Conservation (phyloP, 2,797 vertebrate species). For the Tangara arthus region DNA sequence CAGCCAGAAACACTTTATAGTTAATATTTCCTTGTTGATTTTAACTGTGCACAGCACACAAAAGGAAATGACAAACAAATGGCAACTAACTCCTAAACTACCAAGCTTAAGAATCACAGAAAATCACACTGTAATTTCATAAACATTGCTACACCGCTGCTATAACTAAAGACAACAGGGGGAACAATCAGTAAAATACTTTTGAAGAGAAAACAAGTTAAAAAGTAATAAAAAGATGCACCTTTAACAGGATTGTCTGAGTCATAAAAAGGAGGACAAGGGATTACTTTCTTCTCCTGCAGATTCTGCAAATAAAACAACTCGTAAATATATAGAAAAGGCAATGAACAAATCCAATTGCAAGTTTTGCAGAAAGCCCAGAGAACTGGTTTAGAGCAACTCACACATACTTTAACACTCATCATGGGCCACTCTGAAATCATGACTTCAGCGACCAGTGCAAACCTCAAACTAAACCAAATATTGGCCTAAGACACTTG, state of each 20-base stretch:
- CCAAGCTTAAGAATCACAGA: not conserved
- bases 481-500: not conserved
- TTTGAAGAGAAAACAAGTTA: not conserved
- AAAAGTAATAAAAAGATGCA: slow-evolving; percentile 40
- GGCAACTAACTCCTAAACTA: not conserved
- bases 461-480: not conserved
- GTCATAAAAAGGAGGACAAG: slow-evolving; percentile 90
- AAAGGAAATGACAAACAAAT: not conserved
- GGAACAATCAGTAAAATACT: not conserved
- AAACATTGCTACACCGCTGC: not conserved
- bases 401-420: not conserved
- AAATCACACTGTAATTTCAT: not conserved
- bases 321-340: not conserved
- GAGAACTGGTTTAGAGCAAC: not conserved
- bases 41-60: not conserved
- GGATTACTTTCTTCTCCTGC: slow-evolving; percentile 92
- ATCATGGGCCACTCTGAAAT: not conserved
- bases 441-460: not conserved
- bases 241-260: slow-evolving; percentile 93
- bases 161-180: not conserved
- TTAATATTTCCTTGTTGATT: not conserved
- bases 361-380: not conserved
- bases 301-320: slow-evolving; percentile 78
- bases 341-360: not conserved
- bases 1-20: not conserved